A percentile compares a stretch with the other conserved stretches of the same genome.
Conservation (phyloP, 2,888 invertebrate genomes). For the Metalampra italica region DNA sequence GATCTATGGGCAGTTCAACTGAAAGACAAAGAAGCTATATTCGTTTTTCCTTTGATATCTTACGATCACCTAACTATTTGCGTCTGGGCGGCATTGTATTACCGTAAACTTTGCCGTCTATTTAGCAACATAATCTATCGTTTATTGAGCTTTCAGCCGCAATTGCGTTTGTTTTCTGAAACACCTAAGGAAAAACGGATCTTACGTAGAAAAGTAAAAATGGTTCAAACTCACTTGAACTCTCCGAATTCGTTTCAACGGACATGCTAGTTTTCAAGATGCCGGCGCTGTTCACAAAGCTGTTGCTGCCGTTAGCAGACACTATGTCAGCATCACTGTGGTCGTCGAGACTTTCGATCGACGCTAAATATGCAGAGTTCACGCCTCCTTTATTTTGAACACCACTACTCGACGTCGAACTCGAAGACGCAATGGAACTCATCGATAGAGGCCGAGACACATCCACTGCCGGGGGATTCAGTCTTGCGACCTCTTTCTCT, state of each 20-base stretch:
- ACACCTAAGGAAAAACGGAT: no score
- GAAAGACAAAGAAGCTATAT: no score
- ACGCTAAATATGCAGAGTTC: constrained; percentile 89
- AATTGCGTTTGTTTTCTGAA: no score
- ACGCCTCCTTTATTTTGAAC: constrained; percentile 81
- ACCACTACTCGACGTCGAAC: constrained; percentile 81
- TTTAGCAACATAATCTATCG: no score
- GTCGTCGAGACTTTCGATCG: constrained; percentile 91
- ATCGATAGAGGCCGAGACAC: constrained; percentile 84
- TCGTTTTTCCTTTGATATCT: no score
- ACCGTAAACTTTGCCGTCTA: no score
- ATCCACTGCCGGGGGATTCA: constrained; percentile 74
- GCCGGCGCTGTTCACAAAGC: constrained; percentile 62
- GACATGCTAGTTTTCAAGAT: constrained; percentile 48
- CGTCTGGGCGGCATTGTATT: no score
- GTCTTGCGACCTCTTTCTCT: constrained; percentile 67
- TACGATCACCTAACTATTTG: no score
- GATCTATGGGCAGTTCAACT: no score
- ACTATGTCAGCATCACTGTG: constrained; percentile 85
- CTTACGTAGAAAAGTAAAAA: no score
- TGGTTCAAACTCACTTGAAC: constrained; percentile 47
- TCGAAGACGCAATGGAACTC: constrained; percentile 88
- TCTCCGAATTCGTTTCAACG: constrained; percentile 48
- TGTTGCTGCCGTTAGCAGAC: constrained; percentile 65
- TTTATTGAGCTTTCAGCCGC: no score